These are phyloP conservation scores for Fopius arisanus DNA, from an alignment of 1,140 invertebrate species.

Conservation along the genomic window DNA sequence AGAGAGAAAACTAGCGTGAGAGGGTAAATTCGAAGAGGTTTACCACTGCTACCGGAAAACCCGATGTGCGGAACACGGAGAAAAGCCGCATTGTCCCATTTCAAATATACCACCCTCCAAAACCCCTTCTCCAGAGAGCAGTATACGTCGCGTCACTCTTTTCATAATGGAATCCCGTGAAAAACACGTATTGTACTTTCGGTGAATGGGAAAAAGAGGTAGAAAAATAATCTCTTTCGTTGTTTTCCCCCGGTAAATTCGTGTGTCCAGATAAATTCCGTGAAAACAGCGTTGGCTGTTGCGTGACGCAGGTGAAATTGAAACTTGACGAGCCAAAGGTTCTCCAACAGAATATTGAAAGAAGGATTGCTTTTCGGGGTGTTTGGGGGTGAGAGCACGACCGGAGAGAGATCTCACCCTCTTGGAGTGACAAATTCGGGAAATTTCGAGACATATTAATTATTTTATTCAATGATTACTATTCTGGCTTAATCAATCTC, in stretches of 20 bases:
- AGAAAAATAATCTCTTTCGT: too few species aligned
- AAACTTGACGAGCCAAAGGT: not conserved
- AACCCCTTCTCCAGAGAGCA: not conserved
- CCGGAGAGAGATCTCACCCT: too few species aligned
- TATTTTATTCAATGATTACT: too few species aligned
- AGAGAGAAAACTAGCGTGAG: not conserved
- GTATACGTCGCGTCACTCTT: not conserved
- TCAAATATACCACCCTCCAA: not conserved
- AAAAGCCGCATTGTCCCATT: conserved; percentile 10
- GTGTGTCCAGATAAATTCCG: not conserved
- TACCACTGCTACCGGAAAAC: not conserved
- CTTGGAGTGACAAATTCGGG: too few species aligned
- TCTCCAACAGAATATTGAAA: not conserved
- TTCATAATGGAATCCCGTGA: not conserved
- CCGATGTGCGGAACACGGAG: conserved; percentile 1
- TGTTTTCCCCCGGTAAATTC: not conserved
- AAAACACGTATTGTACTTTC: not conserved
- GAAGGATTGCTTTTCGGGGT: not conserved
- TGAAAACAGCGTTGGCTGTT: not conserved
- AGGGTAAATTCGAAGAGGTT: conserved; percentile 3
- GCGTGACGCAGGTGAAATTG: not conserved
- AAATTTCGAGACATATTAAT: too few species aligned
- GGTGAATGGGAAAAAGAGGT: too few species aligned
- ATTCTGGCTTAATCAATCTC: too few species aligned
- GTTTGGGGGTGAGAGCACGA: too few species aligned